Conservation (phyloP, 2,797 vertebrate species). For the Odontamblyopus lacepedii region DNA sequence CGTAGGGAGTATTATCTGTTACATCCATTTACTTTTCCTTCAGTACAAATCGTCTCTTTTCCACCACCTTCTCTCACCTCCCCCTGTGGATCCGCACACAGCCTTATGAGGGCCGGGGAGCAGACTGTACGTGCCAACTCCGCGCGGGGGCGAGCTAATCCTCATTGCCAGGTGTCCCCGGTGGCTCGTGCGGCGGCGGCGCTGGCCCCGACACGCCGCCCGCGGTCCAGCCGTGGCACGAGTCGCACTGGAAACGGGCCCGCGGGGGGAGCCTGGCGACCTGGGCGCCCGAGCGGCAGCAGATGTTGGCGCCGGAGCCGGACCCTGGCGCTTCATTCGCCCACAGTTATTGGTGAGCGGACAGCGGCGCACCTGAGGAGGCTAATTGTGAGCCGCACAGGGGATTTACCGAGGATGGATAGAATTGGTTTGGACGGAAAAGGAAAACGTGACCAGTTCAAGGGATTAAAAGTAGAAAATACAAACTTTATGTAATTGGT, state of each 20-base stretch:
- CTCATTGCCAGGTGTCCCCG: conserved; percentile 63
- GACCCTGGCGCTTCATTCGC: conserved; percentile 50
- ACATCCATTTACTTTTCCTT: too few species aligned
- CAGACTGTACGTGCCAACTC: conserved; percentile 61
- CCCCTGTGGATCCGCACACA: conserved; percentile 6
- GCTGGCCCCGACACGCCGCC: conserved; percentile 29
- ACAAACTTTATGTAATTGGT: too few species aligned
- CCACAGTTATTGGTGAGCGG: conserved; percentile 36
- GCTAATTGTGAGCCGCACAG: conserved; percentile 13
- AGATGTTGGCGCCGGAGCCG: conserved; percentile 42
- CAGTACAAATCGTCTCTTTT: background rate
- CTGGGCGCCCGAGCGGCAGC: conserved; percentile 39
- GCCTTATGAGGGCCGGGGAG: conserved; percentile 52
- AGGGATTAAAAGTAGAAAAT: background rate
- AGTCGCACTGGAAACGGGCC: conserved; percentile 41
- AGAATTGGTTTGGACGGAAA: background rate
- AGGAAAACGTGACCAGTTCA: background rate
- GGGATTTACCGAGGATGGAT: background rate
- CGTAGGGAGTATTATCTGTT: too few species aligned
- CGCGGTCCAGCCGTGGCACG: conserved; percentile 43
- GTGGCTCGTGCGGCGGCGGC: conserved; percentile 46
- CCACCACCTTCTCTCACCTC: background rate
- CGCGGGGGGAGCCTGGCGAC: conserved; percentile 29
- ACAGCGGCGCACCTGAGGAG: conserved; percentile 9
- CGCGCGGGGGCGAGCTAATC: conserved; percentile 49